A percentile compares a stretch with the other conserved stretches of the same genome.
Conservation (phyloP, 2,797 vertebrate species). For the Pseudotriccus pelzelni region DNA sequence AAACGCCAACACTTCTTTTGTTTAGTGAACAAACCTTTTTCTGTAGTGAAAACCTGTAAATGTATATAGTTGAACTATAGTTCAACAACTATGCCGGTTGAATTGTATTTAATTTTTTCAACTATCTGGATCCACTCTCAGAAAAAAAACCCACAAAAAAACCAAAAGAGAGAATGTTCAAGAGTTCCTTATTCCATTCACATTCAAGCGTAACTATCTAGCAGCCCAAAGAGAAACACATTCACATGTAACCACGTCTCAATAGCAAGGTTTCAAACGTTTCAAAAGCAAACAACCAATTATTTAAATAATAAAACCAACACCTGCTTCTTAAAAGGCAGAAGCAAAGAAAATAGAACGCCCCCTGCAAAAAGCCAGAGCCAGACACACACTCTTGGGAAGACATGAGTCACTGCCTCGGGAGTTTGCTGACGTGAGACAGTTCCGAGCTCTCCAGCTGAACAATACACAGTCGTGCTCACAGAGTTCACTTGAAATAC, state of each 20-base stretch:
- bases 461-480: not conserved
- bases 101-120: not conserved
- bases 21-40: not conserved
- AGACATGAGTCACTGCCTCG: not conserved
- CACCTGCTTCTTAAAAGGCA: constrained; percentile 14
- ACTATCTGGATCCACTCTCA: not conserved
- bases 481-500: not conserved
- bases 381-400: not conserved
- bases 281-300: not conserved
- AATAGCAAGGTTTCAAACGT: not conserved
- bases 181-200: not conserved
- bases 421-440: not conserved
- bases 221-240: not conserved
- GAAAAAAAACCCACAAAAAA: not conserved
- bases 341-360: not conserved
- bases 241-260: not conserved
- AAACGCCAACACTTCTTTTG: not conserved
- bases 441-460: not conserved
- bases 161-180: not conserved
- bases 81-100: too few species aligned
- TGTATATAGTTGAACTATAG: not conserved
- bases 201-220: not conserved
- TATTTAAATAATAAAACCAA: constrained; percentile 43
- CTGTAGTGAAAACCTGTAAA: not conserved
- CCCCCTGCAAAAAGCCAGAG: not conserved